These are phyloP conservation scores for Scaptomyza cyrtandrae DNA, from an alignment of 2,888 invertebrate genomes.

Conservation along the genomic window DNA sequence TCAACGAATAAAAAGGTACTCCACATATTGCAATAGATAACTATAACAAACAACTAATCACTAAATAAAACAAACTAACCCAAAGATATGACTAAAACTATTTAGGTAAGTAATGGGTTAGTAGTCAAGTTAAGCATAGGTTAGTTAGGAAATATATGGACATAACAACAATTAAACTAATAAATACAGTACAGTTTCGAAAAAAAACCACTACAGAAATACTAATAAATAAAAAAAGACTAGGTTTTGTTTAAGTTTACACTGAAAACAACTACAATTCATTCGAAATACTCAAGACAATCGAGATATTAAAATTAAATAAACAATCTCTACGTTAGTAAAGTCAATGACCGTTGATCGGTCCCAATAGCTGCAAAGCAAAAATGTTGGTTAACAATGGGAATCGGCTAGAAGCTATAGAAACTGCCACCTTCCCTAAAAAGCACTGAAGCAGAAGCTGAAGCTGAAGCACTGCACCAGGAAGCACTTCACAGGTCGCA, in stretches of 20 bases:
- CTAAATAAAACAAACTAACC: conserved; percentile 42
- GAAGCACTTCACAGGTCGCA: conserved; percentile 12
- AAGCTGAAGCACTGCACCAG: conserved; percentile 71
- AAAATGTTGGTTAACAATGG: conserved; percentile 47
- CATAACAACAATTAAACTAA: conserved; percentile 28
- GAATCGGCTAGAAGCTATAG: conserved; percentile 9
- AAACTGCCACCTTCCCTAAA: conserved; percentile 15
- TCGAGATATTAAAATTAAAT: background rate
- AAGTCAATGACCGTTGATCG: conserved; percentile 18
- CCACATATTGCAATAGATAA: conserved; percentile 61
- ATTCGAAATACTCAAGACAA: conserved; percentile 1
- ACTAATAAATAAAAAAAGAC: conserved; percentile 23
- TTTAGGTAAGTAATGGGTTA: background rate
- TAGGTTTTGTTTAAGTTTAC: conserved; percentile 6
- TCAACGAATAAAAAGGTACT: conserved; percentile 57
- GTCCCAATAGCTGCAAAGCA: conserved; percentile 70
- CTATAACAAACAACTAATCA: conserved; percentile 30
- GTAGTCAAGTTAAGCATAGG: background rate
- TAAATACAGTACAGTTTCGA: background rate
- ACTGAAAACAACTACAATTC: conserved; percentile 2
- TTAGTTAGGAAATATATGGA: conserved; percentile 7
- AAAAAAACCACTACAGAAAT: conserved; percentile 2
- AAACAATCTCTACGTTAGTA: conserved; percentile 38
- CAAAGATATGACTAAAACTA: conserved; percentile 6
- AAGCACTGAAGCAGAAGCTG: conserved; percentile 51